Base-by-base conservation (phyloP, 2,113 vertebrate species). In the Xenopus borealis region DNA sequence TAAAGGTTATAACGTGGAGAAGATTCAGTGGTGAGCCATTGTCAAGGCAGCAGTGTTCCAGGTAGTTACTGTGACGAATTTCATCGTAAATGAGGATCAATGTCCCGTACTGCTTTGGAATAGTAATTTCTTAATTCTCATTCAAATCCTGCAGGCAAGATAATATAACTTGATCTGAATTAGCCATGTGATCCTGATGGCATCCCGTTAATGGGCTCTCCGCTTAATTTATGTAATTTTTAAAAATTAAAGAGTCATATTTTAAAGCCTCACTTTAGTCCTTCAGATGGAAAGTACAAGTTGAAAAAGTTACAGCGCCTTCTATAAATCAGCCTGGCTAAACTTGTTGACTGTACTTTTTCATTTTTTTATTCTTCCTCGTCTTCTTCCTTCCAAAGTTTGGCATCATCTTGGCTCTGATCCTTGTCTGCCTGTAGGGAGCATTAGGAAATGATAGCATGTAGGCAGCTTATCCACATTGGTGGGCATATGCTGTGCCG, bases 111-210 rank as follows among this genome's bases (percentile, higher is more conserved):
- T 72, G 85, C 88, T 86, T 74, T 75, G 81, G 85, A 91, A 92
- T 90, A 89, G 88, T 88, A 91, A 91, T 92, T 90, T 83, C 89
- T 91, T 92, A 86, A 92, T 92, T 91, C 88, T 89, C 87, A 91
- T 92, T 92, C 89, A 86, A 85, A 88, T 89, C 83, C 0, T 64
- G 85, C 86, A 87, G 78, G 84, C 84, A 66, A 85, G 90, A 90
- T 86, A 89, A 90, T 91, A 90, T 88, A 92, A 90, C 89, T 87
- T 82, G 84, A 86, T 90, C 88, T 82, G 85, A 92, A 90, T 86
- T 86, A 87, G 85, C 85, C 89, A 91, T 79, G 87, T 92, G 89
- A 88, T 88, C 84, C 82, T 81, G 86, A 88, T 86, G 84, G 87
- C 83, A 66, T 85, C 83, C 82, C 83, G 79, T 88, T 92, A 91